Conservation (phyloP, 1,140 invertebrate species). For the Pogonus chalceus region DNA sequence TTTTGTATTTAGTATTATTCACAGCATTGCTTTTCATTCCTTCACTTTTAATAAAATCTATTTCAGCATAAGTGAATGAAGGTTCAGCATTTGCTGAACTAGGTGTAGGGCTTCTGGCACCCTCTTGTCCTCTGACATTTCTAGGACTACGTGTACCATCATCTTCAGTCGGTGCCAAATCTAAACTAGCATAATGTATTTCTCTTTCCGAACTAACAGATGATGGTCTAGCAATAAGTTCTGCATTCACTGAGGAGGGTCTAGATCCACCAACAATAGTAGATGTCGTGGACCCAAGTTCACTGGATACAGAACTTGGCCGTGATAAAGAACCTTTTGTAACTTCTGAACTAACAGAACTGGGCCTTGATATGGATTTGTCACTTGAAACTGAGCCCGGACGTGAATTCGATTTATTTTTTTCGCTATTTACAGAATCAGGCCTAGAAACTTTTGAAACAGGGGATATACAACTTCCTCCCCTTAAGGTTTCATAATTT, state of each 20-base stretch:
- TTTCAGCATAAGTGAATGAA: conserved; percentile 55
- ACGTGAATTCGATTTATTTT: conserved; percentile 15
- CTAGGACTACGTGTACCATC: conserved; percentile 13
- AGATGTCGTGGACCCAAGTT: conserved; percentile 28
- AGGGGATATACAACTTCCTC: conserved; percentile 27
- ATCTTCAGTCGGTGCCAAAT: conserved; percentile 38
- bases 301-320: conserved; percentile 31
- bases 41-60: conserved; percentile 56
- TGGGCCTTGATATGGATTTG: conserved; percentile 22
- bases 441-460: conserved; percentile 28
- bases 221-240: conserved; percentile 32
- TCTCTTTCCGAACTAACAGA: conserved; percentile 35
- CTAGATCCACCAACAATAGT: conserved; percentile 33
- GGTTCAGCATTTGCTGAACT: conserved; percentile 36
- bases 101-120: neutral
- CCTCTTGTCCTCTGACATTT: conserved; percentile 1
- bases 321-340: conserved; percentile 25
- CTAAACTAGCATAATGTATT: conserved; percentile 56
- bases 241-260: conserved; percentile 37
- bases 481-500: neutral
- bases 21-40: conserved; percentile 34
- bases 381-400: conserved; percentile 9
- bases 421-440: conserved; percentile 28
- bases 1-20: neutral
- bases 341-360: conserved; percentile 32